Percentiles rank a stretch among this genome's conserved stretches.
Conservation (phyloP, 1,140 invertebrate species). For the Aphaenogaster floridana region DNA sequence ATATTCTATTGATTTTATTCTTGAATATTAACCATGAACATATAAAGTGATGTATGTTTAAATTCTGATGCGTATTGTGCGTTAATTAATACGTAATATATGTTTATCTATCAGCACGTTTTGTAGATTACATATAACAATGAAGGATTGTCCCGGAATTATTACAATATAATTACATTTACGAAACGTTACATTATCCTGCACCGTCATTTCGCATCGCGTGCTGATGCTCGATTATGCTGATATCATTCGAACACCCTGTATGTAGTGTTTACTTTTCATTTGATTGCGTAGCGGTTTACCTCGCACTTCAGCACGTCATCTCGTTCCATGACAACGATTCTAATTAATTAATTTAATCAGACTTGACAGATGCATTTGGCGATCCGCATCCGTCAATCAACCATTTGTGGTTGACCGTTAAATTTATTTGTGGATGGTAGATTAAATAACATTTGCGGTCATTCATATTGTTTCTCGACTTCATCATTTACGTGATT, state of each 20-base stretch:
- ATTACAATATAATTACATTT: conserved; percentile 45
- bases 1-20: not conserved
- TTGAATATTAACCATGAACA: no score
- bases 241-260: conserved; percentile 47
- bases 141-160: conserved; percentile 46
- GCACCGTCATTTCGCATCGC: conserved; percentile 21
- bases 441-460: conserved; percentile 7
- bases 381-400: conserved; percentile 24
- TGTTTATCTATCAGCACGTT: not conserved
- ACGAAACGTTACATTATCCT: conserved; percentile 47
- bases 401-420: conserved; percentile 15
- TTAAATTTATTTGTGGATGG: conserved; percentile 40
- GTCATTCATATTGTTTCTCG: not conserved
- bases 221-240: conserved; percentile 54
- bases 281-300: conserved; percentile 59
- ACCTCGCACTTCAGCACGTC: conserved; percentile 50
- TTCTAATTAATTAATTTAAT: conserved; percentile 63
- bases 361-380: conserved; percentile 49
- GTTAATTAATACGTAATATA: not conserved
- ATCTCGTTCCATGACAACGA: conserved; percentile 48
- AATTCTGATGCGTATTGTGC: not conserved
- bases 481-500: not conserved
- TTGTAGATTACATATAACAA: conserved; percentile 23
- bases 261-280: conserved; percentile 59
- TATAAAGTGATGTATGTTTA: not conserved